phyloP scores from a whole-genome alignment of 2,113 vertebrate genomes.

The Alethe castanea region DNA sequence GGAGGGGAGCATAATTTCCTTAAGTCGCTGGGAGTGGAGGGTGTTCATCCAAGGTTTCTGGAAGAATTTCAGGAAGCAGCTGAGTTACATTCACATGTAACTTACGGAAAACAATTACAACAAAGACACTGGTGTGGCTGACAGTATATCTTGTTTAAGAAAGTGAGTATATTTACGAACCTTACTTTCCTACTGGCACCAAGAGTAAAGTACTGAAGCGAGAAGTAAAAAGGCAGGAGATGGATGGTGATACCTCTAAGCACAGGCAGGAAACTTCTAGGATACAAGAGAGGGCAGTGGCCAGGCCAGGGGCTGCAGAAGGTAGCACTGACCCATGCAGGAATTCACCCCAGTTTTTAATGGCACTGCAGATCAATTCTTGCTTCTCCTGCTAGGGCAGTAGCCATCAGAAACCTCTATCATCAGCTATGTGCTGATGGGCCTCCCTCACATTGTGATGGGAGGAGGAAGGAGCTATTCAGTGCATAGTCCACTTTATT shows the following conservation, averaged over 20 bases:
- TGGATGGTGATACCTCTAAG: neutral
- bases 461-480: neutral
- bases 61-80: neutral
- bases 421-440: neutral
- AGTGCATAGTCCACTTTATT: neutral
- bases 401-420: neutral
- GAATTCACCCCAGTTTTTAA: neutral
- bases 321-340: neutral
- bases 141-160: neutral
- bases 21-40: neutral
- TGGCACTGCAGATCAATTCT: neutral
- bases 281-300: neutral
- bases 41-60: neutral
- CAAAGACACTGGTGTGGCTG: neutral
- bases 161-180: neutral
- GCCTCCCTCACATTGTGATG: accelerated
- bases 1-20: neutral
- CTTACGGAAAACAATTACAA: neutral
- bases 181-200: neutral
- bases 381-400: neutral
- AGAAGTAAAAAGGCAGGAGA: neutral
- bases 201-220: neutral
- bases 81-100: neutral
- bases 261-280: neutral
- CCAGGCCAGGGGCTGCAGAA: accelerated